Base-by-base conservation (phyloP, 2,797 vertebrate genomes). In the Mallotus villosus region DNA sequence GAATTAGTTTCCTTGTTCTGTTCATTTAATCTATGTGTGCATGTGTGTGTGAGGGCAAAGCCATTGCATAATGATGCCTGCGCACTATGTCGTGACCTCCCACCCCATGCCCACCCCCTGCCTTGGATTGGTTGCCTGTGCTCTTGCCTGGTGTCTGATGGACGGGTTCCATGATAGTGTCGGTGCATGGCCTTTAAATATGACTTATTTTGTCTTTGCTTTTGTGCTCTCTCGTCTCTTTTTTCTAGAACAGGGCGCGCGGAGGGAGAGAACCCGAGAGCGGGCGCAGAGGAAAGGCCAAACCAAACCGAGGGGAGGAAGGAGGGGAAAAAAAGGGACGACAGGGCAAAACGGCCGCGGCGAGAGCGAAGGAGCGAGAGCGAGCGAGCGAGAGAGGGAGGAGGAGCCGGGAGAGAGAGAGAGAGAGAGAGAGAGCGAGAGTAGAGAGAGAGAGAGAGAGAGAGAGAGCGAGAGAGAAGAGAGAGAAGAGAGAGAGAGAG, bases 131-230 rank as follows among this genome's bases (percentile, higher is more conserved):
- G 55, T 22, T 34, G 41, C n/a, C 72, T 73, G 64, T 71, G 24
- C 37, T 46, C 67, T 71, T 71, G 58, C 55, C 27, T 55, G 65
- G 59, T 65, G 59, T 80, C 74, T 81, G 82, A 83, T 84, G 78
- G 78, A 74, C 9, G 19, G 19, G 62, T 63, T 85, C 79, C 85
- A 68, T 82, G 84, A 85, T n/a, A 82, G 83, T 76, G 78, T 81
- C 77, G 68, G 80, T 84, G n/a, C n/a, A n/a, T 81, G 14, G n/a
- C 66, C 73, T 58, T 70, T 63, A 46, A 75, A 74, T 77, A 64
- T 81, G 80, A 82, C 74, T 67, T 69, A 72, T 75, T 68, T 74
- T 78, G 46, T 58, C 65, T 41, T 51, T 53, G 32, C 49, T 55
- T 21, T 51, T 37, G 21, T n/a, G 53, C 24, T 34, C 25, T 68